Base-by-base conservation (phyloP, 1,140 invertebrate species). In the Bombus terrestris region DNA sequence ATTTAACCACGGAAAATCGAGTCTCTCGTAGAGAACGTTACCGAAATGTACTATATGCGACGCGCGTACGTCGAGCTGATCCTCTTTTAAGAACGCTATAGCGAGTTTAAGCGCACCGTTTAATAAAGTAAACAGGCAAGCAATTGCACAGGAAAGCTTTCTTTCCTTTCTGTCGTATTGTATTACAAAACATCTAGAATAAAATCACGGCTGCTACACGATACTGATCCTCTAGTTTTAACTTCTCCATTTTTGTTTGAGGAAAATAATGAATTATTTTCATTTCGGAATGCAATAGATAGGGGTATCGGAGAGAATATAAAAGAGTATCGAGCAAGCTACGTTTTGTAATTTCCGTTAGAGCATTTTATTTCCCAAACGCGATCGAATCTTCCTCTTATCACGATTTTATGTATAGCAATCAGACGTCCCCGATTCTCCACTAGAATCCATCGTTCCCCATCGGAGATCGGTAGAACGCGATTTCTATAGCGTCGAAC, bases 1-100 rank as follows among this genome's bases (percentile, higher is more conserved):
- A 81, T 57, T 47, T 81, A 53, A n/a, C 62, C 25, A 59, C 8
- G 71, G 80, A 86, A 89, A 89, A 89, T 88, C 87, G 87, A 89
- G 87, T 88, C 88, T 88, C 72, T 25, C 53, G 37, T 39, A 66
- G 75, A 41, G 39, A 13, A 62, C 32, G 32, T 32, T 66, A 15
- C n/a, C n/a, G 5, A 35, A 18, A 37, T 25, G 3, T 35, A 1
- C 12, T 13, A 32, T 32, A n/a, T 13, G 62, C 12, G 47, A 53
- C 32, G 6, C 32, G 22, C 43, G 35, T 57, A 12, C 32, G 35
- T 25, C 35, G 32, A 59, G 47, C 37, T 32, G 53, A 32, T 18
- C 41, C 41, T 53, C 22, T 5, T 12, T 28, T 39, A 28, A 62
- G 59, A n/a, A 6, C 35, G 35, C 10, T 75, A 57, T 76, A 28